These are phyloP conservation scores for Eulemur coronatus DNA, from an alignment of 2,797 vertebrate species.

Conservation along the genomic window DNA sequence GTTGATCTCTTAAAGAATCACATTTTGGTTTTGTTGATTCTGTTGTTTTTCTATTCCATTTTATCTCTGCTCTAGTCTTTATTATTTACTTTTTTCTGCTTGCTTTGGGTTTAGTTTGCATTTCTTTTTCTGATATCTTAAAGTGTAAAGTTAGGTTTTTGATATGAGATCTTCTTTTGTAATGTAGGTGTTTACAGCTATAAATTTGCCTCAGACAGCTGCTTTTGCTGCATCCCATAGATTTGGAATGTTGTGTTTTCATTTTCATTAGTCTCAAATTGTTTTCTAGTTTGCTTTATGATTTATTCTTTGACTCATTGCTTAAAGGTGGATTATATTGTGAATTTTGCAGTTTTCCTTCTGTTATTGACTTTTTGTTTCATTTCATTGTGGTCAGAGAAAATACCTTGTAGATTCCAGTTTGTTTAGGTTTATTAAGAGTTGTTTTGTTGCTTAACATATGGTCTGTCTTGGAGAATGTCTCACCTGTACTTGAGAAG, in stretches of 20 bases:
- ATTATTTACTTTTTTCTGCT: background rate
- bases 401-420: background rate
- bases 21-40: background rate
- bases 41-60: background rate
- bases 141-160: background rate
- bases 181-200: background rate
- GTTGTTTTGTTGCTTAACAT: constrained; percentile 17
- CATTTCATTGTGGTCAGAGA: background rate
- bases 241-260: background rate
- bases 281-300: background rate
- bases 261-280: background rate
- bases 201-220: background rate
- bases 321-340: background rate
- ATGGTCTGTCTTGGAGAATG: background rate
- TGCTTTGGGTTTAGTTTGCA: background rate
- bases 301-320: background rate
- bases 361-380: constrained; percentile 12
- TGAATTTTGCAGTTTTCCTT: background rate
- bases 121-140: background rate
- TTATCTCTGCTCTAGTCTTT: background rate
- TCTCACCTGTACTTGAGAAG: background rate
- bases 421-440: constrained; percentile 4
- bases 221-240: background rate
- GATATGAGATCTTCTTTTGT: background rate
- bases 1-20: background rate